These are phyloP conservation scores for Xiphophorus hellerii DNA, from an alignment of 2,113 vertebrate genomes.

Conservation along the genomic window DNA sequence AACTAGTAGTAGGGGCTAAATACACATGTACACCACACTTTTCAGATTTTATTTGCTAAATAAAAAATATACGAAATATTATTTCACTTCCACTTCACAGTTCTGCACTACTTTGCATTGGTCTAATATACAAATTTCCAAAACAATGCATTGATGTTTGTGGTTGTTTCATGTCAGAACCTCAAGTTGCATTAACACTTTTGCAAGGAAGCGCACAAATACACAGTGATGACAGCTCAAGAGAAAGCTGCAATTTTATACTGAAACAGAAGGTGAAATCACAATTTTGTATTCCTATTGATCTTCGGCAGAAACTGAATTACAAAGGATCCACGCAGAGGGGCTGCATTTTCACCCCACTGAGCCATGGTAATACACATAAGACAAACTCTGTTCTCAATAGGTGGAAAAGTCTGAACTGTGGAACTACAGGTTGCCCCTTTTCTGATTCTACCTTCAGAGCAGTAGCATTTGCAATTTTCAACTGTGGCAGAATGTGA, in stretches of 20 bases:
- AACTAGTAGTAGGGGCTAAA: too few species aligned
- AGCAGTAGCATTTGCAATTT: conserved; percentile 73
- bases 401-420: conserved; percentile 56
- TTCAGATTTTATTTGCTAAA: too few species aligned
- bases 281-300: conserved; percentile 41
- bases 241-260: conserved; percentile 37
- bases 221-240: conserved; percentile 28
- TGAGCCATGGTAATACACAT: conserved; percentile 17
- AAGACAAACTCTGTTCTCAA: conserved; percentile 30
- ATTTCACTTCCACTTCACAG: too few species aligned
- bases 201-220: neutral
- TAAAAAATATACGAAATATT: too few species aligned
- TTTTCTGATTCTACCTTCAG: conserved; percentile 70
- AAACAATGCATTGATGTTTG: too few species aligned
- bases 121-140: too few species aligned
- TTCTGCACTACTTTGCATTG: too few species aligned
- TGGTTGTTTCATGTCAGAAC: too few species aligned
- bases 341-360: conserved; percentile 19
- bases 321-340: conserved; percentile 37
- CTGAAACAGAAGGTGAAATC: conserved; percentile 47
- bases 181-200: too few species aligned
- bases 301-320: conserved; percentile 36
- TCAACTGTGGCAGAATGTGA: conserved; percentile 76
- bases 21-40: too few species aligned
- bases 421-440: conserved; percentile 52